Conservation (phyloP, 2,888 invertebrate species). For the Hypolimnas misippus region DNA sequence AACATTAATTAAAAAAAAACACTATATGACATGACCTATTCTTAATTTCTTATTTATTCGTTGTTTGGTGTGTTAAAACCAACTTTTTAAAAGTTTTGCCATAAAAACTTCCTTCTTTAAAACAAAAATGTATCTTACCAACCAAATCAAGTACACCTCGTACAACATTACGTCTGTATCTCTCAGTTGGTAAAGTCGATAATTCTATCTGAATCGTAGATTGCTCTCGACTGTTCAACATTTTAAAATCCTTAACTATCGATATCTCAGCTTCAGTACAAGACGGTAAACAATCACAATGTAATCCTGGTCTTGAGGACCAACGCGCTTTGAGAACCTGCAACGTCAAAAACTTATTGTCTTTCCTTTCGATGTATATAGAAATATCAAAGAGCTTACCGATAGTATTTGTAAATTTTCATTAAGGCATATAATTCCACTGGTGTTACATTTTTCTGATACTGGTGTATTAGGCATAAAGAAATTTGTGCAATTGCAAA, state of each 20-base stretch:
- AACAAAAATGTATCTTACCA: constrained; percentile 72
- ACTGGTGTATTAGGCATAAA: constrained; percentile 87
- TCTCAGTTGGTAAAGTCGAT: constrained; percentile 86
- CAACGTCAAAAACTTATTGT: not conserved
- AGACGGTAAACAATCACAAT: constrained; percentile 88
- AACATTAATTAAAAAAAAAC: no score
- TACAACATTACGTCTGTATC: constrained; percentile 89
- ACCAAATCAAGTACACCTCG: constrained; percentile 89
- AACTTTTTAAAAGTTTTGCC: no score
- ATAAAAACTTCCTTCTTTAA: no score
- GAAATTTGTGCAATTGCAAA: constrained; percentile 89
- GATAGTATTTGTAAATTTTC: constrained; percentile 85
- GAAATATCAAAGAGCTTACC: constrained; percentile 58
- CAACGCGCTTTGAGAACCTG: constrained; percentile 75
- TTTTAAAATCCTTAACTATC: constrained; percentile 83
- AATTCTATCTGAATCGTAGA: constrained; percentile 85
- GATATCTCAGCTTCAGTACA: constrained; percentile 89
- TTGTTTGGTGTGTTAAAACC: no score
- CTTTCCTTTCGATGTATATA: not conserved
- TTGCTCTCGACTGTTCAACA: constrained; percentile 54
- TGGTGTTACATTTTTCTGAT: constrained; percentile 84
- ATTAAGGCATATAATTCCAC: constrained; percentile 87
- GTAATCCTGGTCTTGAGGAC: constrained; percentile 84
- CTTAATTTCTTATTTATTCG: no score
- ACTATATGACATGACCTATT: no score